Evolutionary conservation across 2,113 vertebrate genomes (phyloP), one percentile per base, ranked within the genome.

Genomic region (Ictalurus furcatus): DNA sequence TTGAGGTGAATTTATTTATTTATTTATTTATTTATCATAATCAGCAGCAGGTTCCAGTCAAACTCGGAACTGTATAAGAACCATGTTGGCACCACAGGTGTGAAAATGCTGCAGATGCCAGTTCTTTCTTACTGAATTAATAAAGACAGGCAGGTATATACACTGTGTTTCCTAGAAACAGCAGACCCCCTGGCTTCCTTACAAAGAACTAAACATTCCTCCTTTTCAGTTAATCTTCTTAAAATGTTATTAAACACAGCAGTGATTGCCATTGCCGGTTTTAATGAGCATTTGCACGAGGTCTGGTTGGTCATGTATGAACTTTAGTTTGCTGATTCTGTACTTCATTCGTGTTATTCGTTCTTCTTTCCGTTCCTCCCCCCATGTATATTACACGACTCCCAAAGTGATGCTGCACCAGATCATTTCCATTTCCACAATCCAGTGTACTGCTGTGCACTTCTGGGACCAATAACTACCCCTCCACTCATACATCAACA

Each of bases 401-500:
- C 40, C 71, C 40, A 85, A 52, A 76, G 69, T 80, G 63, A 59
- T 58, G 17, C 30, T 71, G 71, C 58, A 86, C 28, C 79, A 84
- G 48, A 86, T 79, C 48, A 78, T 88, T 6, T 48, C n/a, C 67
- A 63, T 56, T 34, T 56, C 25, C 30, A 54, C 21, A 61, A 11
- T 7, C 34, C 19, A 16, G 78, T 59, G 71, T 65, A 71, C 14
- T 52, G 76, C 69, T 89, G 87, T 86, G 83, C 85, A 89, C 87
- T 89, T 90, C 86, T 80, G 88, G 89, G 87, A 81, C 83, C 89
- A 90, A 89, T 78, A 90, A 88, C 40, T 69, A 87, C 87, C 65
- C 37, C 74, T 69, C 61, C 86, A 54, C 48, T 58, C 80, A 73
- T 58, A n/a, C 48, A 48, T 84, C 89, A 73, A 86, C 79, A 93